Conservation (phyloP, 2,888 invertebrate species). For the Schizotus pectinicornis region DNA sequence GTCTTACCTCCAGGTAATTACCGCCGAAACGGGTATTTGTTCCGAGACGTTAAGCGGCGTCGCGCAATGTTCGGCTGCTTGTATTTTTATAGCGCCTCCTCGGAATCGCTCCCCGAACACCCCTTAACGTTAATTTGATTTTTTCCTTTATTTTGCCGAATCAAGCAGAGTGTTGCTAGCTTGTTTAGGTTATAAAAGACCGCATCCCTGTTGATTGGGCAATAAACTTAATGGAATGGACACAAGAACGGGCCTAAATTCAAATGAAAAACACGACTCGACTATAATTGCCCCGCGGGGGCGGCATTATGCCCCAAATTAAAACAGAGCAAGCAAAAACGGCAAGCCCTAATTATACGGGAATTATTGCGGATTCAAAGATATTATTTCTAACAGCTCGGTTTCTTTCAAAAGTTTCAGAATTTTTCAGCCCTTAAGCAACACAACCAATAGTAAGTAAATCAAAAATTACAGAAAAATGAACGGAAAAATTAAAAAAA, state of each 20-base stretch:
- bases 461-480: no score
- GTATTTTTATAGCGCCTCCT: slow-evolving; percentile 50
- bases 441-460: no score
- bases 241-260: slow-evolving; percentile 40
- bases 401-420: no score
- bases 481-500: no score
- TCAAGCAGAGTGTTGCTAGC: slow-evolving; percentile 47
- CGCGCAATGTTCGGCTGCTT: slow-evolving; percentile 26
- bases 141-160: slow-evolving; percentile 44
- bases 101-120: slow-evolving; percentile 48
- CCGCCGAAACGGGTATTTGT: slow-evolving; percentile 53
- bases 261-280: slow-evolving; percentile 35
- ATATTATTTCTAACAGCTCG: neutral
- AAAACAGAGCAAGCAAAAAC: no score
- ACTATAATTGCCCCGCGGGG: neutral
- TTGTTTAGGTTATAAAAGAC: slow-evolving; percentile 50
- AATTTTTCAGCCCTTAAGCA: no score
- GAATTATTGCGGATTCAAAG: neutral
- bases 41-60: slow-evolving; percentile 54
- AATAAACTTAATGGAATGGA: slow-evolving; percentile 50
- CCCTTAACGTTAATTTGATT: slow-evolving; percentile 51
- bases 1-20: slow-evolving; percentile 49
- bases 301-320: neutral
- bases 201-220: slow-evolving; percentile 50
- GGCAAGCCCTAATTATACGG: neutral